Percentiles rank a stretch among this genome's conserved stretches.
Evolutionary conservation across 2,797 vertebrate genomes (phyloP).

Genomic region (Tiaroga cobitis): DNA sequence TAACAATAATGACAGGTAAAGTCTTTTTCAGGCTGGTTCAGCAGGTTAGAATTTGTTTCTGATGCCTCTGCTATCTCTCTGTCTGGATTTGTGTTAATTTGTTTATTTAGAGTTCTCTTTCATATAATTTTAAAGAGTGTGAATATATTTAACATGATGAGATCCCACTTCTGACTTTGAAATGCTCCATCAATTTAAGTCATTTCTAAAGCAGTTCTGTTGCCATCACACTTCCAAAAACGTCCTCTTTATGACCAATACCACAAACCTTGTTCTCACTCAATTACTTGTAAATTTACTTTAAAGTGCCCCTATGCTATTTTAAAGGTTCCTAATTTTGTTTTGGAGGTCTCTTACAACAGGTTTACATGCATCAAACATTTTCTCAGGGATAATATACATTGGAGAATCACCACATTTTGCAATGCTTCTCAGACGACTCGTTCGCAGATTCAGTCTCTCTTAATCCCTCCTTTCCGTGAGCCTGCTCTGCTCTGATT

Average conservation of each 20-base stretch:
- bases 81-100: not conserved
- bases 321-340: too few relatives aligned
- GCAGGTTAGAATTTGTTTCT: conserved; percentile 15
- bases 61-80: conserved; percentile 18
- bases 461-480: too few relatives aligned
- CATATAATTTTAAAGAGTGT: conserved; percentile 14
- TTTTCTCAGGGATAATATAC: too few relatives aligned
- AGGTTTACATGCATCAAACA: too few relatives aligned
- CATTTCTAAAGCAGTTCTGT: conserved; percentile 2
- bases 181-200: not conserved
- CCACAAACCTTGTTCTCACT: too few relatives aligned
- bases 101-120: conserved; percentile 10
- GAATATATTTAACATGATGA: conserved; percentile 40
- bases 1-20: conserved; percentile 22
- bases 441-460: too few relatives aligned
- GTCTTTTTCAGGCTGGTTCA: not conserved
- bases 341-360: too few relatives aligned
- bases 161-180: not conserved
- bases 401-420: too few relatives aligned
- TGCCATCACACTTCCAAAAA: not conserved
- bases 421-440: too few relatives aligned
- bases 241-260: not conserved
- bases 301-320: too few relatives aligned
- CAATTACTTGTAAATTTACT: too few relatives aligned
- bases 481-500: too few relatives aligned